A percentile compares a stretch with the other conserved stretches of the same genome.
Conservation (phyloP, 2,888 invertebrate species). For the Acronicta alni region DNA sequence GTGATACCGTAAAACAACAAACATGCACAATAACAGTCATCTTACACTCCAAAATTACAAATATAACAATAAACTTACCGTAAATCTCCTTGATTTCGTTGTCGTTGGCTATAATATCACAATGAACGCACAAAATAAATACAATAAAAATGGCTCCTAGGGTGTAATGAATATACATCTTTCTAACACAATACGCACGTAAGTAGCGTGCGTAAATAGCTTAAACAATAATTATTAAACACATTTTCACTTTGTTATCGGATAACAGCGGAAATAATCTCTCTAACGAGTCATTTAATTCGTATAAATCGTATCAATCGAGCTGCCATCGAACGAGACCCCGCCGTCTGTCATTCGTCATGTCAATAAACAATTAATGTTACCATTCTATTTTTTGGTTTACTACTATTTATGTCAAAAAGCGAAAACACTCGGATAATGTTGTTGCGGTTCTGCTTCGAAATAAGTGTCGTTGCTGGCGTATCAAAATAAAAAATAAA, state of each 20-base stretch:
- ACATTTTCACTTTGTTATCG: constrained; percentile 81
- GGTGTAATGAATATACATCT: constrained; percentile 86
- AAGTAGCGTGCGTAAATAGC: constrained; percentile 73
- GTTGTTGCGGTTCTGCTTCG: too few species aligned
- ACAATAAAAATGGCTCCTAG: constrained; percentile 89
- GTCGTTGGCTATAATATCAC: constrained; percentile 86
- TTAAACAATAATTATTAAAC: constrained; percentile 80
- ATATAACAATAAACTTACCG: constrained; percentile 72
- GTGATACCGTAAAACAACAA: constrained; percentile 36
- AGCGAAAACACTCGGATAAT: neutral
- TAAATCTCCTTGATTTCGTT: constrained; percentile 86
- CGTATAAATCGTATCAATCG: constrained; percentile 76
- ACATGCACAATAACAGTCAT: constrained; percentile 15
- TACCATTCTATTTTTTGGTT: constrained; percentile 59
- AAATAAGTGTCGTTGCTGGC: too few species aligned
- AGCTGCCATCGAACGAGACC: constrained; percentile 82
- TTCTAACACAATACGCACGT: constrained; percentile 76
- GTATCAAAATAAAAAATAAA: too few species aligned
- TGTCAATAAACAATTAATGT: constrained; percentile 88
- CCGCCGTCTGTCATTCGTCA: constrained; percentile 86
- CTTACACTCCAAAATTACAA: constrained; percentile 18
- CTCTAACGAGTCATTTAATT: constrained; percentile 77
- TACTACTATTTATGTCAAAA: constrained; percentile 11
- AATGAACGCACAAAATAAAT: constrained; percentile 89
- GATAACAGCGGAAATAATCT: constrained; percentile 76